A percentile compares a stretch with the other conserved stretches of the same genome.
Conservation (phyloP, 2,888 invertebrate species). For the Allygus modestus region DNA sequence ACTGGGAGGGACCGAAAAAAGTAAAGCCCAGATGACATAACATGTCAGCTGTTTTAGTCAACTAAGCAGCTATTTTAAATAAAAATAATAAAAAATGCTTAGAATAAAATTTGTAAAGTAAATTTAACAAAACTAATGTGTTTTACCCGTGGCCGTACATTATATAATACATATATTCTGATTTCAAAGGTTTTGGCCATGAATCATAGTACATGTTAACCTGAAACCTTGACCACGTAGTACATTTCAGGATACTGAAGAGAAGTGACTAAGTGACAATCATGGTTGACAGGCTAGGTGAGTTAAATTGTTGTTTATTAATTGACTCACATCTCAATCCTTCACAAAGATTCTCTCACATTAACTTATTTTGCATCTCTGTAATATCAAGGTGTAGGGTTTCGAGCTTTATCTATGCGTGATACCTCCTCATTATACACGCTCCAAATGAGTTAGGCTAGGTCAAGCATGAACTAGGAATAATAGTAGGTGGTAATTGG, state of each 20-base stretch:
- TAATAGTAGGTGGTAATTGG: not conserved
- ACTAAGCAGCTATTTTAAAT: not conserved
- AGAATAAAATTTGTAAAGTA: not conserved
- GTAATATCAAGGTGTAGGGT: not conserved
- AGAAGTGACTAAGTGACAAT: conserved; percentile 68
- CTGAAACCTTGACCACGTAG: not conserved
- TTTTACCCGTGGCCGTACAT: not conserved
- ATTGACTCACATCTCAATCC: conserved; percentile 55
- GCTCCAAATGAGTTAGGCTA: conserved; percentile 61
- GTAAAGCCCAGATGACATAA: not conserved
- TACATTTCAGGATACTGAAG: conserved; percentile 12
- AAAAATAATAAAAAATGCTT: not conserved
- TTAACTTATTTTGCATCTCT: no score
- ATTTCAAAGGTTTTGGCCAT: not conserved
- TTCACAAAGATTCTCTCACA: no score
- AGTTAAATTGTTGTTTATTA: conserved; percentile 71
- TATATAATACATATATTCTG: not conserved
- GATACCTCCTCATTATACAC: conserved; percentile 9
- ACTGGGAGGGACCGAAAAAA: conserved; percentile 36
- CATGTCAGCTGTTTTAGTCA: conserved; percentile 39
- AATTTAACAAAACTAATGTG: not conserved
- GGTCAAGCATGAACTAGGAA: conserved; percentile 61
- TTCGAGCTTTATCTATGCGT: not conserved
- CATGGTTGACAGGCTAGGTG: conserved; percentile 82
- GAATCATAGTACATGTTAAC: not conserved